phyloP scores from a whole-genome alignment of 2,113 vertebrate species.

The Genyomyrus donnyi region DNA sequence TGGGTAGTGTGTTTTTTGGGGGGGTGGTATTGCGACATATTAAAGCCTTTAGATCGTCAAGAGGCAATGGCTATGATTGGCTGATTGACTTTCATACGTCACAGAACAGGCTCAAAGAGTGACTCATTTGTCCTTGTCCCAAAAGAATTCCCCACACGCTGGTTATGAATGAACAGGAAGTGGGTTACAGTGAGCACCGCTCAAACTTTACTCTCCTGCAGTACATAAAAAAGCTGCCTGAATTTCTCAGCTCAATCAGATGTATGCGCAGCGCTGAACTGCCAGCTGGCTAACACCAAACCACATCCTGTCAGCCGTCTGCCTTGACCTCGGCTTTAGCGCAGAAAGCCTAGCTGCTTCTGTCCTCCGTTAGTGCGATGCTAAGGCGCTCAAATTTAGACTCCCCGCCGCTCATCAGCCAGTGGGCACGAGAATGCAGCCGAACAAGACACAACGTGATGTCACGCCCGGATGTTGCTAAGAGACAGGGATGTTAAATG shows the following conservation, averaged over 20 bases:
- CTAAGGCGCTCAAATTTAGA: neutral
- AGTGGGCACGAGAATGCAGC: neutral
- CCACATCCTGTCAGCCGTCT: neutral
- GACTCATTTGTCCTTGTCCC: neutral
- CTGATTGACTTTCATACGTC: neutral
- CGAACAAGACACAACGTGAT: neutral
- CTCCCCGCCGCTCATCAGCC: neutral
- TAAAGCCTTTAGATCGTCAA: neutral
- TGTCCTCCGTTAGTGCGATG: neutral
- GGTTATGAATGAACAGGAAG: constrained; percentile 7
- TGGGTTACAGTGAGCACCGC: neutral
- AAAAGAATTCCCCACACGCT: neutral
- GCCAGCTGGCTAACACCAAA: neutral
- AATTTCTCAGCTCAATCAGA: neutral
- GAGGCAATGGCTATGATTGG: neutral
- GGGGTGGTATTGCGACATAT: neutral
- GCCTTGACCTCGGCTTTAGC: neutral
- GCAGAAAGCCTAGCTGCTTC: neutral
- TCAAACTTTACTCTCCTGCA: neutral
- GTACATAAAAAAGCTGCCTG: neutral
- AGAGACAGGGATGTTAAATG: neutral
- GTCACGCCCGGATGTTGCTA: neutral
- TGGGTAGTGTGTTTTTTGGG: neutral
- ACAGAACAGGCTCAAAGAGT: neutral
- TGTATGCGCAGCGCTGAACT: neutral